A percentile compares a stretch with the other conserved stretches of the same genome.
These are phyloP conservation scores for Dolichopus griseipennis DNA, from an alignment of 2,888 invertebrate genomes.

Conservation along the genomic window DNA sequence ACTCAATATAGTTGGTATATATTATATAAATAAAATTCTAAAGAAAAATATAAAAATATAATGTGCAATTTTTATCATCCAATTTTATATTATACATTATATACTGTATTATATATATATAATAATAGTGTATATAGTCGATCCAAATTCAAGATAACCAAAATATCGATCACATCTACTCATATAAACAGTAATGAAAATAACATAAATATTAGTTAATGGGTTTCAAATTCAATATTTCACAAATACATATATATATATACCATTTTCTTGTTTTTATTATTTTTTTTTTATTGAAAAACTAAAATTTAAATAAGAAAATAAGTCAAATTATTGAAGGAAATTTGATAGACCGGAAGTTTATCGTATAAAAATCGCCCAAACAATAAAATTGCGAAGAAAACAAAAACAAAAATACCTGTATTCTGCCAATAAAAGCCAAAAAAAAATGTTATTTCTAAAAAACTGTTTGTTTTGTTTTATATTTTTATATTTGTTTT, in stretches of 20 bases:
- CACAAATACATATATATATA: not conserved
- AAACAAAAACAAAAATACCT: not conserved
- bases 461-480: too few relatives aligned
- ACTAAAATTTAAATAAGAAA: not conserved
- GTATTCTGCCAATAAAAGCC: not conserved
- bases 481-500: too few relatives aligned
- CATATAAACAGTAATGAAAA: not conserved
- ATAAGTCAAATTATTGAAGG: not conserved
- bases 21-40: too few relatives aligned
- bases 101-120: too few relatives aligned
- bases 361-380: not conserved
- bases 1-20: too few relatives aligned
- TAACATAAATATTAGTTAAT: not conserved
- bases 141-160: too few relatives aligned
- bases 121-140: too few relatives aligned
- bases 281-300: too few relatives aligned
- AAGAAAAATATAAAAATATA: too few relatives aligned
- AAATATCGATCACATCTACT: not conserved
- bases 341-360: not conserved
- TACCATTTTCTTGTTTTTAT: too few relatives aligned
- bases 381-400: not conserved
- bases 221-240: not conserved
- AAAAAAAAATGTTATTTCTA: not conserved
- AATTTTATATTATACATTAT: too few relatives aligned
- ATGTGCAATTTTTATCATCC: too few relatives aligned